These are phyloP conservation scores for Vimba vimba DNA, from an alignment of 2,113 vertebrate genomes.

Conservation along the genomic window DNA sequence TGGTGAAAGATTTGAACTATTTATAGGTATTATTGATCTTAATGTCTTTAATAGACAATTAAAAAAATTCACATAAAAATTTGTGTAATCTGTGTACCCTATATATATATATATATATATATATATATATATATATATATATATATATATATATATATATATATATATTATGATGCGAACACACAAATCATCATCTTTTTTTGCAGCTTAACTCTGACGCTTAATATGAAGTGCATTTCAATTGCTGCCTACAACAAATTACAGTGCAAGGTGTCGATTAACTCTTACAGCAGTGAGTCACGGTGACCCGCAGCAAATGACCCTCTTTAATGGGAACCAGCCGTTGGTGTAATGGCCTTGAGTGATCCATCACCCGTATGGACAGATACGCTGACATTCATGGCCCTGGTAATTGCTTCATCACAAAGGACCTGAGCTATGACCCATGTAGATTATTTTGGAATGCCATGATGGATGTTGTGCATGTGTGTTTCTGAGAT, in stretches of 20 bases:
- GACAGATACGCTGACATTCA: slow-evolving; percentile 38
- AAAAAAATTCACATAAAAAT: too few species aligned
- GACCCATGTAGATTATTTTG: slow-evolving; percentile 36
- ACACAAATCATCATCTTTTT: neutral
- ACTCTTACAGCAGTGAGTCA: slow-evolving; percentile 46
- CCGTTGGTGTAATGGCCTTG: slow-evolving; percentile 50
- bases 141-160: too few species aligned
- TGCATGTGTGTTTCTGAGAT: slow-evolving; percentile 20
- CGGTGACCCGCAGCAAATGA: slow-evolving; percentile 29
- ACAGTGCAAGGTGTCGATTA: slow-evolving; percentile 32
- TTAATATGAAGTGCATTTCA: slow-evolving; percentile 18
- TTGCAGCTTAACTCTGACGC: neutral
- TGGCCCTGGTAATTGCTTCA: slow-evolving; percentile 48
- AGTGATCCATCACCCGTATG: slow-evolving; percentile 57
- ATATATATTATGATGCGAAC: neutral
- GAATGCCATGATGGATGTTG: slow-evolving; percentile 41
- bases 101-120: too few species aligned
- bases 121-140: too few species aligned
- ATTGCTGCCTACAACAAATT: slow-evolving; percentile 10
- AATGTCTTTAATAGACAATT: too few species aligned
- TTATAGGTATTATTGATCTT: too few species aligned
- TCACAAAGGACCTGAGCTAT: slow-evolving; percentile 23
- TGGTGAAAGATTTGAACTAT: too few species aligned
- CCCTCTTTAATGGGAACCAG: slow-evolving; percentile 46
- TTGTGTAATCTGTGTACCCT: too few species aligned